These are phyloP conservation scores for Pomatorhinus ruficollis DNA, from an alignment of 2,113 vertebrate species.

Conservation along the genomic window DNA sequence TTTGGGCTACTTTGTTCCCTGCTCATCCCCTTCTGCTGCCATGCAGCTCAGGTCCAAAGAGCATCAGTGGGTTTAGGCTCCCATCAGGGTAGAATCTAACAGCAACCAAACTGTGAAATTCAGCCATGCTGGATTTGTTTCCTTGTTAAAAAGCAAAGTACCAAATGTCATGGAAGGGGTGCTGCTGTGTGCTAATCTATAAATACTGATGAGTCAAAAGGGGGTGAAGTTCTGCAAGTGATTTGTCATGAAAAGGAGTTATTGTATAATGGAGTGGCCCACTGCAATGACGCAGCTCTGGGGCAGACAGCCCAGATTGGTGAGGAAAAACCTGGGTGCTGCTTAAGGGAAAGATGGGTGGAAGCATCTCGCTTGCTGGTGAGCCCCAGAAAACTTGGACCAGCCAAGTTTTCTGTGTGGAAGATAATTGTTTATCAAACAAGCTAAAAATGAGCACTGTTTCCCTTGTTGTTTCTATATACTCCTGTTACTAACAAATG, in stretches of 20 bases:
- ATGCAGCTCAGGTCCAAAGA: not conserved
- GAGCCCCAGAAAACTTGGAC: not conserved
- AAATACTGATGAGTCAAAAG: conserved; percentile 24
- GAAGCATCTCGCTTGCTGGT: not conserved
- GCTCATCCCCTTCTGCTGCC: not conserved
- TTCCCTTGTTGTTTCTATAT: not conserved
- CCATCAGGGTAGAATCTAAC: not conserved
- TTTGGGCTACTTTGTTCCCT: conserved; percentile 21
- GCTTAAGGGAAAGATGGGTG: not conserved
- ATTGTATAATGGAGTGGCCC: not conserved
- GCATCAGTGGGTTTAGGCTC: not conserved
- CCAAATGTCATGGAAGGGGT: not conserved
- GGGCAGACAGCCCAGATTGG: not conserved
- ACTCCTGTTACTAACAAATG: not conserved
- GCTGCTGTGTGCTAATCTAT: not conserved
- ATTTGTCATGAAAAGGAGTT: not conserved
- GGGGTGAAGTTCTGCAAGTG: not conserved
- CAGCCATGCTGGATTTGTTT: not conserved
- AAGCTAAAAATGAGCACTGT: not conserved
- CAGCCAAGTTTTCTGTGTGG: not conserved
- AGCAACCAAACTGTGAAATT: not conserved
- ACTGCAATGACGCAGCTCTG: not conserved
- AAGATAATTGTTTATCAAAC: not conserved
- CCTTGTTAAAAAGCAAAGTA: conserved; percentile 27
- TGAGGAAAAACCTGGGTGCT: not conserved